These are phyloP conservation scores for Phalanger gymnotis DNA, from an alignment of 2,797 vertebrate genomes.

Conservation along the genomic window DNA sequence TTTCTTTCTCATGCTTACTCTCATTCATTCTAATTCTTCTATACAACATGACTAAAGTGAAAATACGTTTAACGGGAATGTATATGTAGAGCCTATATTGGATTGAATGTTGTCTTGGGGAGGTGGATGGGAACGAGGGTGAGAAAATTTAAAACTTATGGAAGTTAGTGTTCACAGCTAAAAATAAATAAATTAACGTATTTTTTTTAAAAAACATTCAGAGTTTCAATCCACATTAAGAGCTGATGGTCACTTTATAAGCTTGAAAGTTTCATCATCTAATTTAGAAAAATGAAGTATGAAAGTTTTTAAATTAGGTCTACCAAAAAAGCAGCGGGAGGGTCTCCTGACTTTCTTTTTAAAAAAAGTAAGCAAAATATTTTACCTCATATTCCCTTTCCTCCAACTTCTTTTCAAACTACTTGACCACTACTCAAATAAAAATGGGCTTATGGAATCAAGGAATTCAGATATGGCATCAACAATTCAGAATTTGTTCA, in stretches of 20 bases:
- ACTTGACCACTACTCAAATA: conserved; percentile 38
- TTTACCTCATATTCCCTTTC: neutral
- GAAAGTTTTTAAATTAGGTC: neutral
- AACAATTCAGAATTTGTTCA: neutral
- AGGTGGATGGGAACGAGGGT: too few species aligned
- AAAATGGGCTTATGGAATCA: conserved; percentile 1
- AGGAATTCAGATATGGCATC: conserved; percentile 18
- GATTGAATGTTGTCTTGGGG: too few species aligned
- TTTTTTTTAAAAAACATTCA: too few species aligned
- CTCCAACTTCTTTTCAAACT: conserved; percentile 33
- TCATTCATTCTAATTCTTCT: too few species aligned
- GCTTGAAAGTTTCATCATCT: neutral
- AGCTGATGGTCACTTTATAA: neutral
- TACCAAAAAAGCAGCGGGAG: neutral
- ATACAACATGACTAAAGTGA: too few species aligned
- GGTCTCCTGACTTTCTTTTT: neutral
- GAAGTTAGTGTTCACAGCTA: too few species aligned
- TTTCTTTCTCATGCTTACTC: too few species aligned
- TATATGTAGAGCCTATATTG: too few species aligned
- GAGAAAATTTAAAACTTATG: too few species aligned
- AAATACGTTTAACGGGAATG: too few species aligned
- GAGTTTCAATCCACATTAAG: conserved; percentile 18
- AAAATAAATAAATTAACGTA: too few species aligned
- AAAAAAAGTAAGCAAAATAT: neutral
- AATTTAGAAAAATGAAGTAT: neutral